phyloP scores from a whole-genome alignment of 1,140 invertebrate genomes.

The Phortica variegata region DNA sequence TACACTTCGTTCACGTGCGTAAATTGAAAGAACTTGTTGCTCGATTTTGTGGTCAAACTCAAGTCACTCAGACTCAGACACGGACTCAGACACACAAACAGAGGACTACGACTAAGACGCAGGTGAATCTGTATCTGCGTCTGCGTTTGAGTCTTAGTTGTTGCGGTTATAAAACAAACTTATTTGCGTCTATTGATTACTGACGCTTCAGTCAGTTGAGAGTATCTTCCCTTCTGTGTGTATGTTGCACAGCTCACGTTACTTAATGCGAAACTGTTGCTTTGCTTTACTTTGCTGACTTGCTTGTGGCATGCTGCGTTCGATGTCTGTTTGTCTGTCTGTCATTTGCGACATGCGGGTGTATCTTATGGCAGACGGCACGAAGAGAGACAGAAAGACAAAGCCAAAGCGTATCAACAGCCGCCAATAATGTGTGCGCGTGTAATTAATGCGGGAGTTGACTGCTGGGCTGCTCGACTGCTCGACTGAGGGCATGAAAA shows the following conservation, averaged over 20 bases:
- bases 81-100: no score
- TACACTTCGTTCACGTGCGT: conserved; percentile 29
- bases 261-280: background rate
- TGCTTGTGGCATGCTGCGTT: no score
- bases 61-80: no score
- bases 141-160: conserved; percentile 38
- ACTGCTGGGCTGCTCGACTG: conserved; percentile 3
- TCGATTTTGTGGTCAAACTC: no score
- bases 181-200: conserved; percentile 1
- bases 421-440: background rate
- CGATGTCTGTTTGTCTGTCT: no score
- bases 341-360: conserved; percentile 8
- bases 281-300: no score
- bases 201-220: no score
- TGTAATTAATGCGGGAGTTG: conserved; percentile 54
- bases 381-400: background rate
- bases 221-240: no score
- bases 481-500: no score
- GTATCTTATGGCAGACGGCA: conserved; percentile 7
- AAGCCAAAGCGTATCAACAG: background rate
- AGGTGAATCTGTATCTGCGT: no score
- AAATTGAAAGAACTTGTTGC: conserved; percentile 55
- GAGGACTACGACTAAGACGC: no score
- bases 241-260: no score
- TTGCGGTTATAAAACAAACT: conserved; percentile 37